phyloP scores from a whole-genome alignment of 2,797 vertebrate species.

The Anabacerthia variegaticeps region DNA sequence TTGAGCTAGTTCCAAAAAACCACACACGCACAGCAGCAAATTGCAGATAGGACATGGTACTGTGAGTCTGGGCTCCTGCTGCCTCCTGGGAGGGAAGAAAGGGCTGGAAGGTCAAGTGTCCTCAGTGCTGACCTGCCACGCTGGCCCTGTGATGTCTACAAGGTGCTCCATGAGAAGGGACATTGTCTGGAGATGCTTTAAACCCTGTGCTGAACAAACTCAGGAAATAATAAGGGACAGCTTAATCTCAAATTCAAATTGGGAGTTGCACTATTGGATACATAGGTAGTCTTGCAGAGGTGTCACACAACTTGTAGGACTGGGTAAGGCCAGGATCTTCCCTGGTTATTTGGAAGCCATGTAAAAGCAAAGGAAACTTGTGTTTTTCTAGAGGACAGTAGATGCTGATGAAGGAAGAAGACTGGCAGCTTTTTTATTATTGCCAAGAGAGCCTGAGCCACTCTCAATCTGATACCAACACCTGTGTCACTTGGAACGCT shows the following conservation, averaged over 20 bases:
- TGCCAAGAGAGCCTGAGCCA: slow-evolving; percentile 46
- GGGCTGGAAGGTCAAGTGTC: not conserved
- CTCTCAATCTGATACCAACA: slow-evolving; percentile 45
- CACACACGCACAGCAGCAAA: not conserved
- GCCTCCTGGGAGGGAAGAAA: not conserved
- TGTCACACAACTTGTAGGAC: not conserved
- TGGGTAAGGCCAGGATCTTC: not conserved
- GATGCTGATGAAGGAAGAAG: slow-evolving; percentile 21
- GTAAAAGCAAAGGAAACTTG: not conserved
- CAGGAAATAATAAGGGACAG: not conserved
- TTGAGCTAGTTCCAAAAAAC: slow-evolving; percentile 42
- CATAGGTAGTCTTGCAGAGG: not conserved
- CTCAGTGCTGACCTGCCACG: not conserved
- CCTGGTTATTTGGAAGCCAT: not conserved
- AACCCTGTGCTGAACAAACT: not conserved
- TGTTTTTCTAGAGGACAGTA: not conserved
- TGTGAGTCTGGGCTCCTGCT: not conserved
- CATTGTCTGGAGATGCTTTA: not conserved
- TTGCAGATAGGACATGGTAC: not conserved
- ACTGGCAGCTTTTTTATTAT: slow-evolving; percentile 47
- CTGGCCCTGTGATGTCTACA: not conserved
- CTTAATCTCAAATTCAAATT: not conserved
- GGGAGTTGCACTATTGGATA: not conserved
- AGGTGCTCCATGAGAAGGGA: not conserved
- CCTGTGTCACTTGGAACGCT: slow-evolving; percentile 67